These are phyloP conservation scores for Crotalus adamanteus DNA, from an alignment of 2,797 vertebrate species.

Conservation along the genomic window DNA sequence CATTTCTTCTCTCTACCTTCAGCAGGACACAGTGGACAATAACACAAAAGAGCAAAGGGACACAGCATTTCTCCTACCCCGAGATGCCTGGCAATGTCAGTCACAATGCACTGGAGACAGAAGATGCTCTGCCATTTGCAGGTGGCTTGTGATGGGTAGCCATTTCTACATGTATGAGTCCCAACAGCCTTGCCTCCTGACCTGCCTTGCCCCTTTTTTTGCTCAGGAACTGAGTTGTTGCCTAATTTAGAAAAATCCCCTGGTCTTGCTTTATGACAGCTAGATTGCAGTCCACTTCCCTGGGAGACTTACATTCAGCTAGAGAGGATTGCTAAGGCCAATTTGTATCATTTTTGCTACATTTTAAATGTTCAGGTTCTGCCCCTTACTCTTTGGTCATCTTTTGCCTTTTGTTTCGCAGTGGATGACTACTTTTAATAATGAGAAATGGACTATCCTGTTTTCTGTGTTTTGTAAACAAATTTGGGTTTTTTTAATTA, in stretches of 20 bases:
- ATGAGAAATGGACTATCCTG: not conserved
- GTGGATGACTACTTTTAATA: not conserved
- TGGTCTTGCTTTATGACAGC: not conserved
- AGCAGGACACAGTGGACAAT: not conserved
- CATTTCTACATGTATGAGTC: not conserved
- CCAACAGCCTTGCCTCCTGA: not conserved
- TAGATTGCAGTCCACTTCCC: not conserved
- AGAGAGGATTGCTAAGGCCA: not conserved
- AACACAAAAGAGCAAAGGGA: not conserved
- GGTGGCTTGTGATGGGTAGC: not conserved
- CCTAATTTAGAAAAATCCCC: not conserved
- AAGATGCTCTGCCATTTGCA: not conserved
- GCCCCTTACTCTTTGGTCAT: not conserved
- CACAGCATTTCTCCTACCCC: not conserved
- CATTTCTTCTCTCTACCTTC: not conserved
- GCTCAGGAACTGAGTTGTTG: not conserved
- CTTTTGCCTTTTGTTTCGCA: not conserved
- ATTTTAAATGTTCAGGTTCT: not conserved
- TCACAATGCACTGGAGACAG: not conserved
- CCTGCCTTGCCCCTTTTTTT: not conserved
- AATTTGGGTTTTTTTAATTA: not conserved
- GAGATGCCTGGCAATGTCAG: not conserved
- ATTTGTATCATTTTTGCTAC: not conserved
- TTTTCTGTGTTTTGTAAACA: not conserved
- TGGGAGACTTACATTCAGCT: not conserved